Percentiles rank a stretch among this genome's conserved stretches.
Evolutionary conservation across 2,797 vertebrate genomes (phyloP).

Genomic region (Apogon talboti): DNA sequence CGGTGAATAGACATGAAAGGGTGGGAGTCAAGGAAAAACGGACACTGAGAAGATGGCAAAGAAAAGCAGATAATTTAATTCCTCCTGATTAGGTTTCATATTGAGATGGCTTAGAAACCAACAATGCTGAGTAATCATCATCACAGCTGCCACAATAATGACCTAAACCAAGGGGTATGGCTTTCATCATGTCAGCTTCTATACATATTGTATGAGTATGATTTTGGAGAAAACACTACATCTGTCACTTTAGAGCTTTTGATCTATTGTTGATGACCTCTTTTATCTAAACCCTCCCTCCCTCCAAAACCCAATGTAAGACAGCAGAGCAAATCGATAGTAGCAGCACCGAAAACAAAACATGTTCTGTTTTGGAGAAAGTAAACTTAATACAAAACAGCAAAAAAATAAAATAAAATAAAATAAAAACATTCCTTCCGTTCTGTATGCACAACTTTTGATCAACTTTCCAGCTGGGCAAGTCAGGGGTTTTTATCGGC

Average conservation of each 20-base stretch:
- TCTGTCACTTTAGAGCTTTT: conserved; percentile 54
- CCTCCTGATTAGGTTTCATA: conserved; percentile 62
- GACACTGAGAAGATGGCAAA: conserved; percentile 52
- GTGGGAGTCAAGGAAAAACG: conserved; percentile 53
- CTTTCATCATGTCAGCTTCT: conserved; percentile 55
- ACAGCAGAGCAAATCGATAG: conserved; percentile 53
- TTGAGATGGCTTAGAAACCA: conserved; percentile 34
- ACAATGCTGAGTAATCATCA: conserved; percentile 55
- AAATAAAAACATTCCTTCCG: too few species aligned
- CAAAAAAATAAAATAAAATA: conserved; percentile 38
- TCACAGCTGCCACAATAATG: conserved; percentile 51
- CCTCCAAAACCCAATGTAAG: conserved; percentile 18
- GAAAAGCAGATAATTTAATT: conserved; percentile 69
- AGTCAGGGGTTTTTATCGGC: conserved; percentile 62
- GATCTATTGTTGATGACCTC: conserved; percentile 57
- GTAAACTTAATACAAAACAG: conserved; percentile 33
- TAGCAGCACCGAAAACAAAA: conserved; percentile 31
- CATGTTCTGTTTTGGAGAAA: conserved; percentile 25
- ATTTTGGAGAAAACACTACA: conserved; percentile 36
- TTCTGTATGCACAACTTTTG: conserved; percentile 52
- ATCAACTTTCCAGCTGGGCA: conserved; percentile 71
- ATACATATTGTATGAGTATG: conserved; percentile 37
- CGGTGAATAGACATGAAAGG: conserved; percentile 61
- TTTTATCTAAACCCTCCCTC: conserved; percentile 43
- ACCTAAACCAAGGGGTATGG: conserved; percentile 24